These are phyloP conservation scores for Nebria salina DNA, from an alignment of 2,888 invertebrate genomes.

Conservation along the genomic window DNA sequence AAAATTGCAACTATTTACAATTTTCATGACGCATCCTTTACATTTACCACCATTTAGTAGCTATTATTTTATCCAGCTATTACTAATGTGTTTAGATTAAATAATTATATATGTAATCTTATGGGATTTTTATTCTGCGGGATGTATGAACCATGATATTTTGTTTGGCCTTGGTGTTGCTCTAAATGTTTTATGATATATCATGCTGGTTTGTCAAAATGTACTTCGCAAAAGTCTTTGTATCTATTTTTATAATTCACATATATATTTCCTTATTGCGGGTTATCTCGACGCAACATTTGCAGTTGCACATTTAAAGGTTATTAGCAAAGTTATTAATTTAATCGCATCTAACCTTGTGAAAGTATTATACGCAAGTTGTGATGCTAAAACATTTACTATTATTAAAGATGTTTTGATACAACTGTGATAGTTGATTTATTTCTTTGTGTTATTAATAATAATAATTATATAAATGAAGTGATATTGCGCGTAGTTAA, in stretches of 20 bases:
- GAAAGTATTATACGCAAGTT: not conserved
- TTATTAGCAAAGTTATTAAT: not conserved
- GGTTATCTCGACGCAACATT: not conserved
- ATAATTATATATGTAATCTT: not conserved
- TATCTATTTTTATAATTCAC: not conserved
- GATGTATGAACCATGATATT: not conserved
- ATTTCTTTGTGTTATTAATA: not conserved
- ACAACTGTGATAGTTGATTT: not conserved
- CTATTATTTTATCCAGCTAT: no score
- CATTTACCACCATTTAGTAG: no score
- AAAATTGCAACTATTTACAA: no score
- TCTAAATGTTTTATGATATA: not conserved
- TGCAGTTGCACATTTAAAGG: not conserved
- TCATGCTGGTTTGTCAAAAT: not conserved
- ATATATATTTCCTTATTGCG: not conserved
- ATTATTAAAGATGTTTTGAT: not conserved
- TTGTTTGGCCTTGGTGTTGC: not conserved
- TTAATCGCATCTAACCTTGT: not conserved
- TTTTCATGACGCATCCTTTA: no score
- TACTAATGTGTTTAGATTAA: not conserved
- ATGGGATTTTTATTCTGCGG: not conserved
- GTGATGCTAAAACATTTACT: not conserved
- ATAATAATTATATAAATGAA: not conserved
- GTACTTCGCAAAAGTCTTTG: not conserved
- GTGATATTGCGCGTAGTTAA: not conserved